These are phyloP conservation scores for Psittacus erithacus DNA, from an alignment of 2,113 vertebrate genomes.

Conservation along the genomic window DNA sequence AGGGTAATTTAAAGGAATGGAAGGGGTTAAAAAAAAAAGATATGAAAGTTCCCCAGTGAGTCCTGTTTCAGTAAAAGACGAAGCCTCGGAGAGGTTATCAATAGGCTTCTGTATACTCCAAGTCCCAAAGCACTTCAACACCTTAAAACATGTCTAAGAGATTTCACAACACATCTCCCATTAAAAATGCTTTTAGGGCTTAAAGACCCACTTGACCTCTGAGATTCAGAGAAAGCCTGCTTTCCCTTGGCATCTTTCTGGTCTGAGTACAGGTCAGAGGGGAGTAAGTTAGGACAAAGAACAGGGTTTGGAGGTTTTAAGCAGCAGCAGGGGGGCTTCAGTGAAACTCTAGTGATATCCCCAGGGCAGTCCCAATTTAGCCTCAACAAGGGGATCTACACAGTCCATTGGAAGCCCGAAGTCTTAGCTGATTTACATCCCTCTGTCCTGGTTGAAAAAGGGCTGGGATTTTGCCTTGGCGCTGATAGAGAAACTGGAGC, in stretches of 20 bases:
- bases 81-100: neutral
- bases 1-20: neutral
- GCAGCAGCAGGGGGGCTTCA: neutral
- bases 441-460: neutral
- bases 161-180: neutral
- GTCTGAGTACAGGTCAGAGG: neutral
- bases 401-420: neutral
- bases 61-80: neutral
- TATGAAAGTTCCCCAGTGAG: neutral
- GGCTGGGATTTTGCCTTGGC: neutral
- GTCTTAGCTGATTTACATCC: neutral
- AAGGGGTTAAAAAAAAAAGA: neutral
- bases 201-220: neutral
- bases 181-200: neutral
- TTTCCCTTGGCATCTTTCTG: neutral
- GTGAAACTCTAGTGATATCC: neutral
- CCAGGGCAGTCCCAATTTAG: neutral
- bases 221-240: neutral
- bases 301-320: neutral
- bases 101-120: neutral
- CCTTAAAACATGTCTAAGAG: neutral
- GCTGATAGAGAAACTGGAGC: neutral
- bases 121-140: neutral
- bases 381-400: neutral
- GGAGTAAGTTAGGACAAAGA: neutral